Percentiles rank a stretch among this genome's conserved stretches.
phyloP scores from a whole-genome alignment of 2,113 vertebrate genomes.

The Donacobius atricapilla region DNA sequence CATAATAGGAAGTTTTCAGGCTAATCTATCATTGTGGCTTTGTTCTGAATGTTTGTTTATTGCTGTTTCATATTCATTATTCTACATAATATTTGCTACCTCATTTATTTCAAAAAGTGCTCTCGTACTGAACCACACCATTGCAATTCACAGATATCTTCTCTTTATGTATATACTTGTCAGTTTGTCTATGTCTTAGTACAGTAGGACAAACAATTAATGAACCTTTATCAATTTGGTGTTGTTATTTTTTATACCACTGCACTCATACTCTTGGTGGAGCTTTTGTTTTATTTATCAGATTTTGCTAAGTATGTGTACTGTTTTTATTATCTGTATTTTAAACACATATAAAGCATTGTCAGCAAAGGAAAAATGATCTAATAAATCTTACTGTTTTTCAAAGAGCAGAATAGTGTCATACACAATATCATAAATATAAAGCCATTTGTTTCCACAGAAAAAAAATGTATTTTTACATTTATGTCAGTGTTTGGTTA shows the following conservation, averaged over 20 bases:
- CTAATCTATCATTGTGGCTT: not conserved
- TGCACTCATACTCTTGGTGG: slow-evolving; percentile 53
- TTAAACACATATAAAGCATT: slow-evolving; percentile 14
- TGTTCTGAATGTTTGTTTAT: not conserved
- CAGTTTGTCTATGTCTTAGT: not conserved
- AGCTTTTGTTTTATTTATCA: slow-evolving; percentile 63
- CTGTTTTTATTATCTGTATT: not conserved
- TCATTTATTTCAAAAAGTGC: slow-evolving; percentile 1
- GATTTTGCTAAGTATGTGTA: not conserved
- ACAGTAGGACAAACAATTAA: not conserved
- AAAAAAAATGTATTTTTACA: not conserved
- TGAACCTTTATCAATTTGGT: slow-evolving; percentile 3
- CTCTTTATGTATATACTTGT: not conserved
- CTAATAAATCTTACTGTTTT: slow-evolving; percentile 40
- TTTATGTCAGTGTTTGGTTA: not conserved
- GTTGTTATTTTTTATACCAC: slow-evolving; percentile 8
- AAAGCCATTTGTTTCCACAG: not conserved
- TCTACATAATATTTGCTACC: not conserved
- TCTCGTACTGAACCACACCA: not conserved
- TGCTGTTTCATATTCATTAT: not conserved
- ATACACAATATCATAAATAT: not conserved
- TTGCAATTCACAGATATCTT: not conserved
- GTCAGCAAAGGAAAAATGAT: slow-evolving; percentile 16
- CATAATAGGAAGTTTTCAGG: not conserved
- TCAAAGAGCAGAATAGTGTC: slow-evolving; percentile 5